phyloP scores from a whole-genome alignment of 35 echinoderm and acorn worm genomes.

The Apostichopus californicus region DNA sequence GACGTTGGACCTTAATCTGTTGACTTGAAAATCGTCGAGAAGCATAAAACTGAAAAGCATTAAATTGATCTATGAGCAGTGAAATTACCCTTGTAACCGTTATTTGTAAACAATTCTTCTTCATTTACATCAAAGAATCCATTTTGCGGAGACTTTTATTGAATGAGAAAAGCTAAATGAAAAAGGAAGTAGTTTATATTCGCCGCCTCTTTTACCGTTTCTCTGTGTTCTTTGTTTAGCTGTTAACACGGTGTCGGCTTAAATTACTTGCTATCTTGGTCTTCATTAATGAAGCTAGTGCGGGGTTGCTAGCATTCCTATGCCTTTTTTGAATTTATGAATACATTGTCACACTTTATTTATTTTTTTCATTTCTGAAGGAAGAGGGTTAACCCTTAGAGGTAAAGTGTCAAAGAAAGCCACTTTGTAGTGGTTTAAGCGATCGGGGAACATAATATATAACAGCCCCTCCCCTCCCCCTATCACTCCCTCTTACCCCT shows the following conservation, averaged over 20 bases:
- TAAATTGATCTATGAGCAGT: conserved; percentile 4
- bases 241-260: not conserved
- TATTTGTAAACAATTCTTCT: not conserved
- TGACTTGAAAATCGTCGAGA: not conserved
- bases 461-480: no score
- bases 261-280: not conserved
- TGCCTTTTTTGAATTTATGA: no score
- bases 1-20: not conserved
- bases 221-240: not conserved
- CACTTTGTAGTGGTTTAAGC: no score
- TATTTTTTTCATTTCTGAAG: no score
- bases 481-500: no score
- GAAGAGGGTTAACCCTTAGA: no score
- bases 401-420: no score
- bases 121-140: not conserved
- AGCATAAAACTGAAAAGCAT: not conserved
- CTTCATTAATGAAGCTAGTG: not conserved
- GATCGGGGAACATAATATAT: no score
- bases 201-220: not conserved
- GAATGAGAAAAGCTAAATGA: not conserved
- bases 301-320: no score
- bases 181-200: not conserved
- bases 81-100: not conserved
- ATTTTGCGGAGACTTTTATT: not conserved
- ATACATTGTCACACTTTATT: no score